phyloP scores from a whole-genome alignment of 2,888 invertebrate species.

The Patella pellucida region DNA sequence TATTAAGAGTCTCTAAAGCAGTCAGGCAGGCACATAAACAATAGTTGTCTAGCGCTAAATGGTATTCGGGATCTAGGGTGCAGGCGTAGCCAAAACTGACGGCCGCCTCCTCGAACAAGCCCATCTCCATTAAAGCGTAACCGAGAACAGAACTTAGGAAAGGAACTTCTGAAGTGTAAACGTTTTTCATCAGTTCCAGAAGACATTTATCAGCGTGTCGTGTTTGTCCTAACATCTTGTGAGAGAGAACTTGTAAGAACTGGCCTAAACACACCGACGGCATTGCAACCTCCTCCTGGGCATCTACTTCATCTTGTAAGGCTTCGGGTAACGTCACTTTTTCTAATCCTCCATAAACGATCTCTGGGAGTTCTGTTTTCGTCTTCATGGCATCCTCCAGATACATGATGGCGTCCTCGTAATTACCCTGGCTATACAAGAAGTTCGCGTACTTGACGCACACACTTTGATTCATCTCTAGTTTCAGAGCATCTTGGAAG shows the following conservation, averaged over 20 bases:
- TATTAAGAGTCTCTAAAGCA: constrained; percentile 42
- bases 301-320: constrained; percentile 66
- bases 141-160: constrained; percentile 64
- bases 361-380: constrained; percentile 36
- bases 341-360: constrained; percentile 64
- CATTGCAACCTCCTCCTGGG: constrained; percentile 65
- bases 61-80: constrained; percentile 56
- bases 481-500: constrained; percentile 63
- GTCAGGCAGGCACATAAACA: constrained; percentile 60
- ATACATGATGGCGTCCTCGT: constrained; percentile 60
- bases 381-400: constrained; percentile 58
- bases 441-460: constrained; percentile 68
- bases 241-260: constrained; percentile 65
- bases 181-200: constrained; percentile 54
- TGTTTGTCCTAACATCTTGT: constrained; percentile 55
- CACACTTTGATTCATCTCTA: constrained; percentile 59
- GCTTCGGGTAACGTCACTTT: constrained; percentile 67
- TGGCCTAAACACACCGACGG: constrained; percentile 60
- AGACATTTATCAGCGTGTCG: constrained; percentile 60
- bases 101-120: constrained; percentile 64
- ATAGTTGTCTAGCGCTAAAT: constrained; percentile 61
- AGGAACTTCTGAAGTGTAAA: constrained; percentile 52
- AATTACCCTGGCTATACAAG: constrained; percentile 65
- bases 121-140: constrained; percentile 66
- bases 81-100: constrained; percentile 59